Conservation (phyloP, 2,113 vertebrate genomes). For the Tauraco erythrolophus region DNA sequence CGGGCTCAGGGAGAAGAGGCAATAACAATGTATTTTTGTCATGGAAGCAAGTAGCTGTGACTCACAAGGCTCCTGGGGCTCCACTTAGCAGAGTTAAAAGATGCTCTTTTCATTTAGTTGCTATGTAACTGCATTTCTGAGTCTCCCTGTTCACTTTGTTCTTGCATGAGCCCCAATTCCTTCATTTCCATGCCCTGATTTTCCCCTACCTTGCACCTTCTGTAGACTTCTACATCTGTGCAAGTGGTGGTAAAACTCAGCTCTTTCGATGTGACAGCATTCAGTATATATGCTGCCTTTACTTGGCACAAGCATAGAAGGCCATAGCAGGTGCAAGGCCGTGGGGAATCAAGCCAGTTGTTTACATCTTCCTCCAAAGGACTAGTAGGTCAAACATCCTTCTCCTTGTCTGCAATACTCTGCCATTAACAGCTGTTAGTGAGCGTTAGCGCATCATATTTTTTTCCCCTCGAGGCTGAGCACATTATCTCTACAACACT, state of each 20-base stretch:
- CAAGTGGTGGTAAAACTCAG: not conserved
- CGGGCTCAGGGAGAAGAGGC: not conserved
- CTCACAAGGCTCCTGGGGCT: not conserved
- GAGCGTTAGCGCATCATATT: not conserved
- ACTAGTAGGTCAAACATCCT: slow-evolving; percentile 32
- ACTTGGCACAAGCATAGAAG: not conserved
- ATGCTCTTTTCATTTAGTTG: not conserved
- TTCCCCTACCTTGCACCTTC: not conserved
- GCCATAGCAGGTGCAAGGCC: not conserved
- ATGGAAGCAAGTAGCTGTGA: not conserved
- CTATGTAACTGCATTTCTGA: not conserved
- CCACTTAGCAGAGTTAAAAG: not conserved
- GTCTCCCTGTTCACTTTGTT: not conserved
- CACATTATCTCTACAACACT: slow-evolving; percentile 31
- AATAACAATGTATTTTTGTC: not conserved
- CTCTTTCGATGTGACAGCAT: not conserved
- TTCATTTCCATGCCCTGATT: not conserved
- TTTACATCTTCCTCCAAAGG: slow-evolving; percentile 31
- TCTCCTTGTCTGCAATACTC: not conserved
- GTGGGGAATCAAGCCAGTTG: slow-evolving; percentile 18
- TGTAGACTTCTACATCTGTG: not conserved
- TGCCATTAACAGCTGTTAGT: slow-evolving; percentile 40
- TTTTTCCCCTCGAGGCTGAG: slow-evolving; percentile 12
- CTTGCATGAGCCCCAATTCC: not conserved
- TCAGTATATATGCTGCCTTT: not conserved